phyloP scores from a whole-genome alignment of 2,797 vertebrate genomes.

The Acrossocheilus fasciatus region DNA sequence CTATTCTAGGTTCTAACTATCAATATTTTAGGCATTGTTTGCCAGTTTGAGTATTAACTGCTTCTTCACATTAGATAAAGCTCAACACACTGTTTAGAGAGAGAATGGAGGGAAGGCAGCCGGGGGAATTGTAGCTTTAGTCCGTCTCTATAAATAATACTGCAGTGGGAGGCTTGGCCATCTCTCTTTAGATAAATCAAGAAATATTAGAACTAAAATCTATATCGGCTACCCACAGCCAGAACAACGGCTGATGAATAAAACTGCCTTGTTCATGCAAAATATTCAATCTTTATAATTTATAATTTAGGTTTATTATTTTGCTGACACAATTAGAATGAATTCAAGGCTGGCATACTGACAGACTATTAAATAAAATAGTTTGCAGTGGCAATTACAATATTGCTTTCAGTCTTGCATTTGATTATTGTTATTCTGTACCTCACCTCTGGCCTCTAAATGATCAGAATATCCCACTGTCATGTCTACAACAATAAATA shows the following conservation, averaged over 20 bases:
- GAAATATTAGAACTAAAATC: constrained; percentile 60
- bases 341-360: not conserved
- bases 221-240: constrained; percentile 52
- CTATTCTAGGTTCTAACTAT: constrained; percentile 2
- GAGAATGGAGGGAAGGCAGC: constrained; percentile 56
- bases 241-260: constrained; percentile 3
- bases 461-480: not conserved
- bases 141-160: constrained; percentile 77
- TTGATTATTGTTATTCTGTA: not conserved
- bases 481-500: constrained; percentile 20
- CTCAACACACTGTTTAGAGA: constrained; percentile 62
- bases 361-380: not conserved
- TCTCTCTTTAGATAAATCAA: constrained; percentile 60
- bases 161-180: constrained; percentile 71
- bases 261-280: constrained; percentile 17
- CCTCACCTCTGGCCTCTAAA: constrained; percentile 8
- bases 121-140: constrained; percentile 67
- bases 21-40: constrained; percentile 14
- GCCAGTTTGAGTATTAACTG: constrained; percentile 43
- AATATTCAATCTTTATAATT: not conserved
- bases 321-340: not conserved
- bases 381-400: not conserved
- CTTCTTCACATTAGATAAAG: constrained; percentile 50
- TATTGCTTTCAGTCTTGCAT: not conserved
- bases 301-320: not conserved